Evolutionary conservation across 2,888 invertebrate genomes (phyloP), one percentile per base, ranked within the genome.

Genomic region (Therioaphis trifolii): DNA sequence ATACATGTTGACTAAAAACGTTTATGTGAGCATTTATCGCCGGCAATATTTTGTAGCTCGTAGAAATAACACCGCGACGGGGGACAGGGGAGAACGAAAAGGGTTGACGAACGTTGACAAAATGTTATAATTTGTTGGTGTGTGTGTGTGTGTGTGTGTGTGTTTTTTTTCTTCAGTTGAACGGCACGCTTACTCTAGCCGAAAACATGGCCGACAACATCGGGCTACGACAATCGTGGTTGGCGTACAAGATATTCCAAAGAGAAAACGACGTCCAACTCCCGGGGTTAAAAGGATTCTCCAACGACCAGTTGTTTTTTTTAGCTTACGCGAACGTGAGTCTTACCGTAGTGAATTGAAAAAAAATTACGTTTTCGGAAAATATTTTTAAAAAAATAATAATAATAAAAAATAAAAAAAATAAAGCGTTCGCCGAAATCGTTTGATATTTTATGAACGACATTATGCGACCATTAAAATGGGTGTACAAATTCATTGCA

Each of bases 171-270:
- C 71, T 55, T 0, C 24, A 82, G 80, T 12, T 82, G 4, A 82
- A 87, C 72, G 87, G 87, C n/a, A 86, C 86, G 9, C 84, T 72
- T 15, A 87, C 87, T 3, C 68, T 87, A n/a, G 87, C 86, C 27
- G 87, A 87, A 82, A 82, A 82, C 18, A 82, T 82, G 80, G 80
- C 80, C 46, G 80, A 82, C 43, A 82, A 71, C 24, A 40, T 82
- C 4, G 80, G 80, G 0, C 14, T 82, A 7, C 46, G 27, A 24
- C 80, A 82, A n/a, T 46, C 80, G 35, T 82, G 80, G 80, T 21
- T 18, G 35, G 80, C 80, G 49, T 82, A 82, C 58, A 74, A 78
- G n/a, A 63, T 27, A n/a, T 55, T 18, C 12, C 61, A 40, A 4
- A 35, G n/a, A 11, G 58, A n/a, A 0, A 35, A 63, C 18, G 14